Conservation (phyloP, 2,113 vertebrate species). For the Melanocharis versteri region DNA sequence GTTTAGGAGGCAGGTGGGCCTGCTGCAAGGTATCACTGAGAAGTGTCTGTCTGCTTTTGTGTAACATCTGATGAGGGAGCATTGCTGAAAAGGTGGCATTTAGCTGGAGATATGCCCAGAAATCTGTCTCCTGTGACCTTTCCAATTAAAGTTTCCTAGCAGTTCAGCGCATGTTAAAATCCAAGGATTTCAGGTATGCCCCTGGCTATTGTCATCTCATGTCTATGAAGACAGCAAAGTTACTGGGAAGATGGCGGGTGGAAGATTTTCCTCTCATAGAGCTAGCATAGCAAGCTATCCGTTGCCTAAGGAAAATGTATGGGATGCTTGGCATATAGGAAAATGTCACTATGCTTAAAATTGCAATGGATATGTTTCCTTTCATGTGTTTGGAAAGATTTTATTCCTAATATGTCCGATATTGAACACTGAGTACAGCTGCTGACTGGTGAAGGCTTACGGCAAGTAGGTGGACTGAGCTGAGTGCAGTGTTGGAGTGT, state of each 20-base stretch:
- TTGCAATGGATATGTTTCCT: not conserved
- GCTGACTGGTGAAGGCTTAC: not conserved
- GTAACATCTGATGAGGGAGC: not conserved
- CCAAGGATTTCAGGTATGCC: not conserved
- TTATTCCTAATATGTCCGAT: not conserved
- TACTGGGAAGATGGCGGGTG: not conserved
- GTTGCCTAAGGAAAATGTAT: not conserved
- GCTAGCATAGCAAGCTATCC: fast-evolving
- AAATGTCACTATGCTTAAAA: not conserved
- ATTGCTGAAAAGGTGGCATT: not conserved
- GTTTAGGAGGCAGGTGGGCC: not conserved
- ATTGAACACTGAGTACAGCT: not conserved
- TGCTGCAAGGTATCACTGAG: not conserved
- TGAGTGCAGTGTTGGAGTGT: not conserved
- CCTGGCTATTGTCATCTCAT: not conserved
- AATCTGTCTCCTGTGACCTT: not conserved
- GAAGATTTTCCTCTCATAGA: not conserved
- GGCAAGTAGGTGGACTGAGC: not conserved
- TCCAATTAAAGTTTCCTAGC: not conserved
- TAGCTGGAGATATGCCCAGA: not conserved
- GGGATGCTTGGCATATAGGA: not conserved
- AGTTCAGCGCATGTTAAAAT: not conserved
- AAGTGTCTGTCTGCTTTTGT: not conserved
- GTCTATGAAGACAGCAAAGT: not conserved
- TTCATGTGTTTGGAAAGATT: not conserved